A percentile compares a stretch with the other conserved stretches of the same genome.
Evolutionary conservation across 1,140 invertebrate species (phyloP).

Genomic region (Cydia strobilella): DNA sequence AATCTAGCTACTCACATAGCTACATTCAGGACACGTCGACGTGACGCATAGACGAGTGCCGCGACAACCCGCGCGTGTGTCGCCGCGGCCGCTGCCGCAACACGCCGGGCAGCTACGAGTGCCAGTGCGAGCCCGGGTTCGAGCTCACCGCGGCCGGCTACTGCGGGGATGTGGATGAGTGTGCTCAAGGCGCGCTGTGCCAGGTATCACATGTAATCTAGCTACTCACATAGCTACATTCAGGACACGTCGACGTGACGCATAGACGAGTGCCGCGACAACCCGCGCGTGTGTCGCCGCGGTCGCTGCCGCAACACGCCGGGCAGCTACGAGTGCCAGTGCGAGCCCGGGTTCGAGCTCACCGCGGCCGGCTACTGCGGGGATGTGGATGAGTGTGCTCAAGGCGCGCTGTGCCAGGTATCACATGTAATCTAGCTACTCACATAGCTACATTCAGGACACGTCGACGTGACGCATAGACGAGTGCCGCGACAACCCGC

Average conservation of each 20-base stretch:
- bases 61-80: conserved; percentile 62
- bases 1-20: too few relatives aligned
- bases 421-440: too few relatives aligned
- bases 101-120: conserved; percentile 87
- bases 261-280: conserved; percentile 80
- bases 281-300: too few relatives aligned
- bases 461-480: too few relatives aligned
- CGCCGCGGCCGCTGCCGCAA: conserved; percentile 42
- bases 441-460: too few relatives aligned
- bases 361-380: conserved; percentile 88
- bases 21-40: too few relatives aligned
- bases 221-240: too few relatives aligned
- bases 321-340: conserved; percentile 89
- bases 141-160: conserved; percentile 86
- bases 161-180: conserved; percentile 91
- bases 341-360: conserved; percentile 83
- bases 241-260: too few relatives aligned
- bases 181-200: conserved; percentile 74
- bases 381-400: conserved; percentile 89
- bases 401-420: conserved; percentile 56
- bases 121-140: conserved; percentile 89
- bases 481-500: conserved; percentile 69
- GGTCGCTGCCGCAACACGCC: conserved; percentile 74
- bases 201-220: conserved; percentile 82
- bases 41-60: conserved; percentile 87